phyloP scores from a whole-genome alignment of 2,797 vertebrate species.

The Neosalanx taihuensis region DNA sequence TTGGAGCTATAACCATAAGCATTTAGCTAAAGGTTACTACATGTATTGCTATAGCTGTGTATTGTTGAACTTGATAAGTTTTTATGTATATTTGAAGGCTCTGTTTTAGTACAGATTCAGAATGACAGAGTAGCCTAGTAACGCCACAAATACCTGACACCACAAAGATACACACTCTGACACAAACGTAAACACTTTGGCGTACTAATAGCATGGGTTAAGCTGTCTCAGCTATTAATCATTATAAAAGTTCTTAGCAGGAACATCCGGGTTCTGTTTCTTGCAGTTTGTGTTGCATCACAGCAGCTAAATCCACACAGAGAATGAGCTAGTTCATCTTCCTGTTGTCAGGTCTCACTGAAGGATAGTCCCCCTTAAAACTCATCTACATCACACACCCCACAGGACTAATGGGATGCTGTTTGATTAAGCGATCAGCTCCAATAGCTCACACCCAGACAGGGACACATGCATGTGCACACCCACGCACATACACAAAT shows the following conservation, averaged over 20 bases:
- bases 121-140: background rate
- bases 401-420: slow-evolving; percentile 2
- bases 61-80: too few relatives aligned
- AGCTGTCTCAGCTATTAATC: too few relatives aligned
- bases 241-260: too few relatives aligned
- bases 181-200: background rate
- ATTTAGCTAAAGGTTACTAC: too few relatives aligned
- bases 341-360: background rate
- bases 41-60: too few relatives aligned
- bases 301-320: background rate
- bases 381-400: slow-evolving; percentile 5
- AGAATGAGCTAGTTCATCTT: background rate
- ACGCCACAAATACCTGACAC: background rate
- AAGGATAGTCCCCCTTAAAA: slow-evolving; percentile 1
- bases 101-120: background rate
- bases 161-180: background rate
- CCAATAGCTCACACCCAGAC: background rate
- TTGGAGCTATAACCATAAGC: too few relatives aligned
- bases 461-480: background rate
- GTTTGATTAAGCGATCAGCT: slow-evolving; percentile 3
- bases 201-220: too few relatives aligned
- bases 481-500: slow-evolving; percentile 1
- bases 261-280: background rate
- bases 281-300: background rate
- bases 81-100: background rate